phyloP scores from a whole-genome alignment of 1,140 invertebrate genomes.

The Lasaia peninsularis region DNA sequence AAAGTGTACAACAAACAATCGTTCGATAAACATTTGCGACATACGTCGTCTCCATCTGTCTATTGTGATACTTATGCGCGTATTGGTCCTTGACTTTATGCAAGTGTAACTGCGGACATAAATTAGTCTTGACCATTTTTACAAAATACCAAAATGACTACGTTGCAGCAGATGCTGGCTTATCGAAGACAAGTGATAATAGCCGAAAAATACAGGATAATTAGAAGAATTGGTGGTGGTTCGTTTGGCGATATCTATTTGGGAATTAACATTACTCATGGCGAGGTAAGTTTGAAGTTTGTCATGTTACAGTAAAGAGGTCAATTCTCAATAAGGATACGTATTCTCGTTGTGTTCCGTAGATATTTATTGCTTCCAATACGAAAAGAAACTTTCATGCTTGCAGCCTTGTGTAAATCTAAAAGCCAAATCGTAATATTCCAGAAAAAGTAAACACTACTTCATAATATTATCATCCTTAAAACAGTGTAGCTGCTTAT shows the following conservation, averaged over 20 bases:
- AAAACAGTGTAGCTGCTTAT: too few relatives aligned
- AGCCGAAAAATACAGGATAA: slow-evolving; percentile 94
- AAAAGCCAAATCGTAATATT: too few relatives aligned
- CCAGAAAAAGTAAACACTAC: too few relatives aligned
- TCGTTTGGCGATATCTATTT: slow-evolving; percentile 99
- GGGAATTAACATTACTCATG: slow-evolving; percentile 96
- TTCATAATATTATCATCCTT: too few relatives aligned
- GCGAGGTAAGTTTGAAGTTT: slow-evolving; percentile 83
- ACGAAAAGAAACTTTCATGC: too few relatives aligned
- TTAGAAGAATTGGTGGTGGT: slow-evolving; percentile 97
- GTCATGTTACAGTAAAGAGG: neutral
- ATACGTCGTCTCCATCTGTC: slow-evolving; percentile 24
- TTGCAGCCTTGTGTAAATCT: too few relatives aligned
- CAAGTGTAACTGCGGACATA: slow-evolving; percentile 21
- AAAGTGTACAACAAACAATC: slow-evolving; percentile 24
- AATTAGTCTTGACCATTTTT: slow-evolving; percentile 16
- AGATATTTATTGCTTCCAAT: too few relatives aligned
- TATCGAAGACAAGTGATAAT: slow-evolving; percentile 71
- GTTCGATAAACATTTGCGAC: slow-evolving; percentile 23
- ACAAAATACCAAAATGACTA: slow-evolving; percentile 31
- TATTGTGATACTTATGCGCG: slow-evolving; percentile 26
- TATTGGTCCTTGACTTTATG: slow-evolving; percentile 34
- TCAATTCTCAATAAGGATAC: neutral
- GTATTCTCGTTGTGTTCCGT: too few relatives aligned
- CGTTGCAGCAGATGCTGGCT: slow-evolving; percentile 37